These are phyloP conservation scores for Eumacrocentrus americanus DNA, from an alignment of 2,888 invertebrate species.

Conservation along the genomic window DNA sequence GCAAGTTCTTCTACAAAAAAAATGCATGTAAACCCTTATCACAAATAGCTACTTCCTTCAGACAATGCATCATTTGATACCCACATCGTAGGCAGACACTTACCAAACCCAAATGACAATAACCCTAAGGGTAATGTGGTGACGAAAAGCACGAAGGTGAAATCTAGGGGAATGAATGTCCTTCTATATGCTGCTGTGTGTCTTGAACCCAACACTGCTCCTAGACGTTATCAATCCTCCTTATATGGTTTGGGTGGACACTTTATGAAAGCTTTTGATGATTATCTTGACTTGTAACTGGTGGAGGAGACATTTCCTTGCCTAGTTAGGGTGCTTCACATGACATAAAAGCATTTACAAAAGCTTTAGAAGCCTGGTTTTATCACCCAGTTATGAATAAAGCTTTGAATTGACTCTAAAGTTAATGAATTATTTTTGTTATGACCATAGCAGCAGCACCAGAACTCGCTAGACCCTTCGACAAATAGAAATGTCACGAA, in stretches of 20 bases:
- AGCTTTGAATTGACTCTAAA: no score
- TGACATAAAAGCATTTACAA: background rate
- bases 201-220: slow-evolving; percentile 2
- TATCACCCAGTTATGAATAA: no score
- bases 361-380: background rate
- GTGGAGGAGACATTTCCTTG: background rate
- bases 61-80: slow-evolving; percentile 40
- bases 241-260: slow-evolving; percentile 13
- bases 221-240: slow-evolving; percentile 21
- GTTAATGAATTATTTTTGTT: no score
- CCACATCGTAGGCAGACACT: slow-evolving; percentile 37
- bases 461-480: no score
- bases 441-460: background rate
- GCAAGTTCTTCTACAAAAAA: slow-evolving; percentile 33
- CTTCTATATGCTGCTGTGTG: background rate
- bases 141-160: slow-evolving; percentile 1
- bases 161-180: slow-evolving; percentile 6
- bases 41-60: slow-evolving; percentile 59
- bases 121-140: slow-evolving; percentile 24
- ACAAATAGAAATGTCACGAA: background rate
- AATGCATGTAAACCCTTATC: slow-evolving; percentile 55
- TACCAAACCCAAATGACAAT: slow-evolving; percentile 45
- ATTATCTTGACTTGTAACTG: background rate
- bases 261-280: slow-evolving; percentile 5
- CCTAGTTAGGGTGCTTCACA: background rate